Conservation (phyloP, 1,140 invertebrate genomes). For the Cyclargus thomasi region DNA sequence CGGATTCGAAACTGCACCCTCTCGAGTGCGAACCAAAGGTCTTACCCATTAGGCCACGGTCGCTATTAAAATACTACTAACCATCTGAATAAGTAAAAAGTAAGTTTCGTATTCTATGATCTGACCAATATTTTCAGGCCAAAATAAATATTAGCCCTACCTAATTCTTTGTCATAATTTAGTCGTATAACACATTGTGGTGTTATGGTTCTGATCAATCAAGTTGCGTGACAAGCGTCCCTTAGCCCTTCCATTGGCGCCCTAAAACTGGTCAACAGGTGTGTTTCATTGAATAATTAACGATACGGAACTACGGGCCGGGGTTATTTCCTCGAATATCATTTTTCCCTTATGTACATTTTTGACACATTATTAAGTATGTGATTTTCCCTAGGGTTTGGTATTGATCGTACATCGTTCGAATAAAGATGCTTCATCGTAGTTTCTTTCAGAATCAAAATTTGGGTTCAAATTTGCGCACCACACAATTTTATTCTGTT, state of each 20-base stretch:
- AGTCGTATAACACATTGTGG: conserved; percentile 8
- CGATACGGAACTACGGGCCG: conserved; percentile 12
- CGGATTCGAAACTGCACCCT: too few species aligned
- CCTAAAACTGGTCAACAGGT: conserved; percentile 31
- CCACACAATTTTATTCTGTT: too few species aligned
- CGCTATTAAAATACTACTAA: too few species aligned
- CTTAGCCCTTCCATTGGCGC: conserved; percentile 21
- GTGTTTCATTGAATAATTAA: conserved; percentile 33
- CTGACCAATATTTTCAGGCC: neutral
- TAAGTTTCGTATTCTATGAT: neutral
- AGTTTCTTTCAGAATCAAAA: too few species aligned
- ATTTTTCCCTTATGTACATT: neutral
- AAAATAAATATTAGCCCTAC: neutral
- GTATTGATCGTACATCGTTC: too few species aligned
- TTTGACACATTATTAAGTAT: neutral
- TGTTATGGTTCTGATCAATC: conserved; percentile 18
- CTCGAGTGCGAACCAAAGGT: too few species aligned
- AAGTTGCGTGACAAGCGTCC: conserved; percentile 25
- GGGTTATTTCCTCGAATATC: neutral
- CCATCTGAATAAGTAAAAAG: neutral
- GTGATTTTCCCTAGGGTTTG: neutral
- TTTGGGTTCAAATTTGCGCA: too few species aligned
- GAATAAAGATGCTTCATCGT: too few species aligned
- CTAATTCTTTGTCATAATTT: conserved; percentile 8
- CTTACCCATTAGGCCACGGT: too few species aligned